Evolutionary conservation across 2,113 vertebrate species (phyloP), one percentile per base, ranked within the genome.

Genomic region (Cavia porcellus): DNA sequence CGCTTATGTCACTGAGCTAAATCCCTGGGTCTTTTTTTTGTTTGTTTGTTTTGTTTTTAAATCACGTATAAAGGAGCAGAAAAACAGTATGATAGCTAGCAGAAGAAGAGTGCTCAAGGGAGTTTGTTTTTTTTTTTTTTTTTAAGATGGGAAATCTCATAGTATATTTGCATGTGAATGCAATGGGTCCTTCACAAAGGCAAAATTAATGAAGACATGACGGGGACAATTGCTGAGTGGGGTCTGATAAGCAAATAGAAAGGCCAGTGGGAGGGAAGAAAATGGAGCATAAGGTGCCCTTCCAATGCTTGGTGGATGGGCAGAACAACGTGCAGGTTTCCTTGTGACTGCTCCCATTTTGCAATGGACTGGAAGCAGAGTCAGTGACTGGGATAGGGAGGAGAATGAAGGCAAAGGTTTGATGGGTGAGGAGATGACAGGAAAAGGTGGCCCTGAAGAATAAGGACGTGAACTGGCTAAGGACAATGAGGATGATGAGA

Each of bases 401-500:
- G 62, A 57, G 2, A 22, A 66, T 9, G 24, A 25, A 24, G 28
- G 38, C 24, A 24, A 38, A 62, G 5, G 17, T 50, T 17, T 82
- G 59, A 72, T 19, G n/a, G 74, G 17, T 7, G 24, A 55, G 52
- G 59, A 74, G 22, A n/a, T 17, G 35, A 30, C 80, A 2, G 50
- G 25, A 80, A 74, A 86, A n/a, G 77, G 64, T 30, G 64, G 3
- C 55, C 28, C 57, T 3, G 47, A 59, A 64, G 24, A 66, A 25
- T 1, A 0, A 3, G 17, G 55, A 25, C 59, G 5, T 17, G 42
- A n/a, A 59, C 0, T 6, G 52, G 19, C 4, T 30, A 10, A 66
- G 57, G 72, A 52, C 25, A 45, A n/a, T 12, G 3, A 87, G 11
- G 42, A 35, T 14, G 68, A 74, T 59, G 25, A 81, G 28, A 47